Percentiles rank a stretch among this genome's conserved stretches.
phyloP scores from a whole-genome alignment of 2,797 vertebrate genomes.

The Picus viridis region DNA sequence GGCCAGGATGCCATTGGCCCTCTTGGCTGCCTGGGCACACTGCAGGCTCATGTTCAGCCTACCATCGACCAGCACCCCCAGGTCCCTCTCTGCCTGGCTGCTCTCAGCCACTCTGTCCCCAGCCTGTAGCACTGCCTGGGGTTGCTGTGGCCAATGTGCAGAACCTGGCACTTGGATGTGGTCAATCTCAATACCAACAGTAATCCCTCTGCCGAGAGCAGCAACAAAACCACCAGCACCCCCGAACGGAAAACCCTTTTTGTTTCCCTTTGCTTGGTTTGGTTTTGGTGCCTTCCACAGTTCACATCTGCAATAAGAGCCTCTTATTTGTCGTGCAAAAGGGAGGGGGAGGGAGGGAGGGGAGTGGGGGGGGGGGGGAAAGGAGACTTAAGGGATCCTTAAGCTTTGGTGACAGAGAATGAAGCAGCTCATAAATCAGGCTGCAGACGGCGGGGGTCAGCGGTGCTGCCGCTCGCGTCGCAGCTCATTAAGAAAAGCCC shows the following conservation, averaged over 20 bases:
- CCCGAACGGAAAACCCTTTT: background rate
- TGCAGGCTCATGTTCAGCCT: too few species aligned
- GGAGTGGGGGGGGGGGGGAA: background rate
- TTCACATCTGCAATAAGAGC: conserved; percentile 23
- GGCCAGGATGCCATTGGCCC: too few species aligned
- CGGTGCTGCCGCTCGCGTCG: background rate
- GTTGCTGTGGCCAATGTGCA: too few species aligned
- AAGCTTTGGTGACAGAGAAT: background rate
- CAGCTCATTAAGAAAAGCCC: background rate
- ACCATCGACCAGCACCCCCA: too few species aligned
- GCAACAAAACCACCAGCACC: background rate
- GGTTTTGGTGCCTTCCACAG: background rate
- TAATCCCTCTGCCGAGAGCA: background rate
- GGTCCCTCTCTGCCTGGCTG: too few species aligned
- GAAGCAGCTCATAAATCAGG: background rate
- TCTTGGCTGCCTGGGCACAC: too few species aligned
- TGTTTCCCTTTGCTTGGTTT: background rate
- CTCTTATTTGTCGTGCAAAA: background rate
- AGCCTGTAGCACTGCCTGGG: too few species aligned
- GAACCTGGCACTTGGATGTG: too few species aligned
- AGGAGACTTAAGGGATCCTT: conserved; percentile 12
- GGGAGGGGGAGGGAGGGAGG: background rate
- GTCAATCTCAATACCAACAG: conserved; percentile 25
- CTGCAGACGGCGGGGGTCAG: background rate
- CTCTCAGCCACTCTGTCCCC: too few species aligned